A percentile compares a stretch with the other conserved stretches of the same genome.
Evolutionary conservation across 2,797 vertebrate genomes (phyloP).

Genomic region (Pelodytes ibericus): DNA sequence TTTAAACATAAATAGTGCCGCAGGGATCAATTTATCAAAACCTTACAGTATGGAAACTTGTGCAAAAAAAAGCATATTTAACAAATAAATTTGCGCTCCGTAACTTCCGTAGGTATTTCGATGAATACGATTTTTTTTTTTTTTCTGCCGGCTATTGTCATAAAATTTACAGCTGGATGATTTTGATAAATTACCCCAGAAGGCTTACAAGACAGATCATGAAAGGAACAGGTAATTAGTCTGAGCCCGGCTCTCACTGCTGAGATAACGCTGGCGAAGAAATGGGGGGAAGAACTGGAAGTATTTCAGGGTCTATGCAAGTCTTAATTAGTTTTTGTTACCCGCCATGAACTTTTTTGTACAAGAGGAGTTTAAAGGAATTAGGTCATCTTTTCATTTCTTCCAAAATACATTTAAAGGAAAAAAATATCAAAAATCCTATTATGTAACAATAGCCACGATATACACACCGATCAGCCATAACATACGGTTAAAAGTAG

Average conservation of each 20-base stretch:
- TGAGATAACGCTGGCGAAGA: slow-evolving; percentile 1
- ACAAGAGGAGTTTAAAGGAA: not conserved
- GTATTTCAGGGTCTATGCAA: not conserved
- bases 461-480: too few species aligned
- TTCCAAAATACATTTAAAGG: not conserved
- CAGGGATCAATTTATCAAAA: slow-evolving; percentile 48
- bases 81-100: slow-evolving; percentile 8
- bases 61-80: slow-evolving; percentile 24
- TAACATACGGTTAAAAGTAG: too few species aligned
- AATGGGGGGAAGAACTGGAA: slow-evolving; percentile 1
- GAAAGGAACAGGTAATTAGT: slow-evolving; percentile 33
- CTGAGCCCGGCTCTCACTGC: not conserved
- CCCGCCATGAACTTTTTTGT: not conserved
- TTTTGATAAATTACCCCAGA: slow-evolving; percentile 47
- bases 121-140: not conserved
- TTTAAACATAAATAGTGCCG: slow-evolving; percentile 37
- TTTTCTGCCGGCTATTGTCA: slow-evolving; percentile 13
- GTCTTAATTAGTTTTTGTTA: slow-evolving; percentile 20
- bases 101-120: not conserved
- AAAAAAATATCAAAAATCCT: not conserved
- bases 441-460: too few species aligned
- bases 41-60: slow-evolving; percentile 14
- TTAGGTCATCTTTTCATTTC: not conserved
- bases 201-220: slow-evolving; percentile 24
- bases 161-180: slow-evolving; percentile 26